phyloP scores from a whole-genome alignment of 2,888 invertebrate genomes.

The Luperina testacea region DNA sequence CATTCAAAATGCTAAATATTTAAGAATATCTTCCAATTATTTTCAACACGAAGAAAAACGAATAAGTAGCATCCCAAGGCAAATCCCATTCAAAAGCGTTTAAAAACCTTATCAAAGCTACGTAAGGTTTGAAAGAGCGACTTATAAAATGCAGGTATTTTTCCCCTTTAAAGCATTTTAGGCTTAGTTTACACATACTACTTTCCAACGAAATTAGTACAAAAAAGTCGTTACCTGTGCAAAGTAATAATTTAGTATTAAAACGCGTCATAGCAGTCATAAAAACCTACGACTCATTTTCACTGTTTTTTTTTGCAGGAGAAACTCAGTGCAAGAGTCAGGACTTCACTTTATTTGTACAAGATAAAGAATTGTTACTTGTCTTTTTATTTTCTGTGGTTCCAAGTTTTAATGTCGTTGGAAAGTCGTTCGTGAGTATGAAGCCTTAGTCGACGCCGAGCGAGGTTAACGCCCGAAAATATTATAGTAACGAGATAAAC shows the following conservation, averaged over 20 bases:
- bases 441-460: slow-evolving; percentile 32
- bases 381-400: neutral
- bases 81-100: slow-evolving; percentile 45
- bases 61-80: slow-evolving; percentile 9
- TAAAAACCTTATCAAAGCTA: slow-evolving; percentile 58
- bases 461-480: slow-evolving; percentile 59
- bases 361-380: neutral
- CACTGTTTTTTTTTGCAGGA: neutral
- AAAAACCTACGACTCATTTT: too few relatives aligned
- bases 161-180: slow-evolving; percentile 41
- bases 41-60: slow-evolving; percentile 17
- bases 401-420: too few relatives aligned
- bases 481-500: slow-evolving; percentile 64
- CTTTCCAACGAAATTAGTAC: neutral
- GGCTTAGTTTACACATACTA: neutral
- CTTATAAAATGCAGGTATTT: slow-evolving; percentile 49
- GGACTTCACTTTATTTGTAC: neutral
- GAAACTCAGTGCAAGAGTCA: too few relatives aligned
- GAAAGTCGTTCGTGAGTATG: neutral
- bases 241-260: neutral
- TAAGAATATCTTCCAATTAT: slow-evolving; percentile 9
- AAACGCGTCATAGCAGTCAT: too few relatives aligned
- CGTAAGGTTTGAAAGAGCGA: slow-evolving; percentile 52
- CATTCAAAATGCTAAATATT: neutral
- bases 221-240: neutral